Conservation (phyloP, 2,797 vertebrate species). For the Chaenodraco wilsoni region DNA sequence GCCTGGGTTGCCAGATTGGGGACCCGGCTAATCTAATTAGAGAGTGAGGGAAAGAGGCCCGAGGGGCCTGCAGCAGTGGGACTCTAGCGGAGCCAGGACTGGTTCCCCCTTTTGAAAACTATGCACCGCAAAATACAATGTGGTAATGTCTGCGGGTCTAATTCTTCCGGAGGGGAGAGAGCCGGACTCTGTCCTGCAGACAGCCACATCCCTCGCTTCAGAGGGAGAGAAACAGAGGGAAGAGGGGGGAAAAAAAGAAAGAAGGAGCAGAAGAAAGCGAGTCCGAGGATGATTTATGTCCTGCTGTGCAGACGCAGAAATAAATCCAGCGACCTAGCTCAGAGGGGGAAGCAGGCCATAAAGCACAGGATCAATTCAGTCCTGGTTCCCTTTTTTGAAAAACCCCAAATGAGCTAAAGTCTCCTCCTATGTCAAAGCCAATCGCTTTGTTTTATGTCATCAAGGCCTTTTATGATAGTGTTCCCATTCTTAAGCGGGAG, state of each 20-base stretch:
- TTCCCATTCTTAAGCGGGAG: conserved; percentile 58
- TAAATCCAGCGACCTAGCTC: conserved; percentile 75
- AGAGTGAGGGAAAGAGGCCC: conserved; percentile 82
- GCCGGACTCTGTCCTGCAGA: conserved; percentile 74
- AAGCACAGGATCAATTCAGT: conserved; percentile 76
- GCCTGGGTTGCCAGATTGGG: conserved; percentile 77
- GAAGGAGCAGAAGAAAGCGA: conserved; percentile 65
- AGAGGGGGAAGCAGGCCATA: conserved; percentile 72
- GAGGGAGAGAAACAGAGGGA: conserved; percentile 42
- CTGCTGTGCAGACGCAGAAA: conserved; percentile 76
- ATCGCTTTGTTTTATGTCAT: conserved; percentile 80
- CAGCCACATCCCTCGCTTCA: conserved; percentile 72
- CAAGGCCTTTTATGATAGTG: conserved; percentile 69
- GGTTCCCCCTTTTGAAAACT: conserved; percentile 77
- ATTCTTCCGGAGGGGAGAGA: conserved; percentile 86
- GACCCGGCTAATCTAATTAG: conserved; percentile 86
- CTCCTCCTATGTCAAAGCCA: conserved; percentile 76
- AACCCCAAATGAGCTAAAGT: conserved; percentile 80
- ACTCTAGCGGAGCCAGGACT: conserved; percentile 74
- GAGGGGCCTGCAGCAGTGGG: conserved; percentile 69
- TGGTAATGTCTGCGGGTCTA: conserved; percentile 86
- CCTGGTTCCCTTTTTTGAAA: conserved; percentile 57
- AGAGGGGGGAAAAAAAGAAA: conserved; percentile 43
- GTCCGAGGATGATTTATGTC: conserved; percentile 81
- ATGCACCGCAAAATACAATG: conserved; percentile 83